Evolutionary conservation across 2,888 invertebrate genomes (phyloP).

Genomic region (Tinea trinotella): DNA sequence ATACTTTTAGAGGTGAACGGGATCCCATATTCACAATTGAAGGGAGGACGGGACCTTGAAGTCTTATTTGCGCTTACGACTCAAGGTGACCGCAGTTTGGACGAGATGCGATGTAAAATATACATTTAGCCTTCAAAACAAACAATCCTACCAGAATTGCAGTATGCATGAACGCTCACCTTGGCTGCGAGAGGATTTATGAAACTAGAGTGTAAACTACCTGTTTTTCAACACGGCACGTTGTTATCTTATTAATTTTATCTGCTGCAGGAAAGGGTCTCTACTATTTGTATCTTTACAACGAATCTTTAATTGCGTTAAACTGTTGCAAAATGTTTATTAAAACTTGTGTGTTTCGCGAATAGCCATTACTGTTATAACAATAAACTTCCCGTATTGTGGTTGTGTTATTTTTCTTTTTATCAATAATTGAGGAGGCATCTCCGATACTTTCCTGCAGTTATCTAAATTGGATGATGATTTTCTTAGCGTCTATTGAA

Average conservation of each 20-base stretch:
- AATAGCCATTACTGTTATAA: constrained; percentile 39
- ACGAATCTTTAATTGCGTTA: neutral
- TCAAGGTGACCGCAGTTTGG: constrained; percentile 25
- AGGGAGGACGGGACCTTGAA: constrained; percentile 53
- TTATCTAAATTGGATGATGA: constrained; percentile 43
- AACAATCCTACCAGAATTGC: constrained; percentile 35
- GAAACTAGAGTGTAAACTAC: neutral
- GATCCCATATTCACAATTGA: constrained; percentile 35
- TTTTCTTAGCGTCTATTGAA: constrained; percentile 26
- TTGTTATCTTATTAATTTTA: neutral
- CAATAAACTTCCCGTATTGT: constrained; percentile 28
- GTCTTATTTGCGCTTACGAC: constrained; percentile 27
- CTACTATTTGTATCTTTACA: neutral
- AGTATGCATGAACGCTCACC: constrained; percentile 38
- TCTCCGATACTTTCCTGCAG: constrained; percentile 35
- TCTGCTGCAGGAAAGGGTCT: neutral
- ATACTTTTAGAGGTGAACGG: constrained; percentile 50
- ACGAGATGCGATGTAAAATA: constrained; percentile 30
- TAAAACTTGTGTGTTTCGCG: neutral
- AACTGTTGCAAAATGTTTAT: neutral
- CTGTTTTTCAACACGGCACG: neutral
- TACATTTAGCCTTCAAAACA: constrained; percentile 37
- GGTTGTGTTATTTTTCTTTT: constrained; percentile 40
- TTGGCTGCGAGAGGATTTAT: constrained; percentile 6
- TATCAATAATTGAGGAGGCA: constrained; percentile 27